Percentiles rank a stretch among this genome's conserved stretches.
These are phyloP conservation scores for Drosophila cardini DNA, from an alignment of 1,140 invertebrate genomes.

Conservation along the genomic window DNA sequence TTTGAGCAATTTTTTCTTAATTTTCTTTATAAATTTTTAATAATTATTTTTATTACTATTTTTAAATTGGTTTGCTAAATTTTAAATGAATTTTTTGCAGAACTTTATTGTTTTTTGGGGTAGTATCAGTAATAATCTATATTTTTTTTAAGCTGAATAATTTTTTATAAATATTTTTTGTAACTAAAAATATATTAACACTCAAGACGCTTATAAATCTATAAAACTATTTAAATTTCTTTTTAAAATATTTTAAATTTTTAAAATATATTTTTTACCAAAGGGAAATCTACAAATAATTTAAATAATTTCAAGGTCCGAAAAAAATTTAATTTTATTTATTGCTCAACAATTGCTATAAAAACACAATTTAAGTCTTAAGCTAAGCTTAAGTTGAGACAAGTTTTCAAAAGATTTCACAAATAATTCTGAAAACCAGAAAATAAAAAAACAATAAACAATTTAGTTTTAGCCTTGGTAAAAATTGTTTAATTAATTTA, in stretches of 20 bases:
- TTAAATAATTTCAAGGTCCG: slow-evolving; percentile 11
- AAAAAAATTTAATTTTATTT: neutral
- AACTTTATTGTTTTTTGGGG: too few species aligned
- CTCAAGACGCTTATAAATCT: too few species aligned
- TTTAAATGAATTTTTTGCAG: too few species aligned
- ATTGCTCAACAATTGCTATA: slow-evolving; percentile 28
- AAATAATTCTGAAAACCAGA: slow-evolving; percentile 24
- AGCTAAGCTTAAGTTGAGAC: neutral
- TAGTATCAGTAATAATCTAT: too few species aligned
- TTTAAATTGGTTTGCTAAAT: too few species aligned
- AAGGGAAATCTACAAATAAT: slow-evolving; percentile 4
- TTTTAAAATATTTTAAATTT: neutral
- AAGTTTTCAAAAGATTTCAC: neutral
- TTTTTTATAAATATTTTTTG: too few species aligned
- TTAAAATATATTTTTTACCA: neutral
- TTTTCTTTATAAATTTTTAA: too few species aligned
- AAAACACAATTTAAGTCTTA: slow-evolving; percentile 22
- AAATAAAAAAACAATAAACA: neutral
- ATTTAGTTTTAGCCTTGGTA: slow-evolving; percentile 26
- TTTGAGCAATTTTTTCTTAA: too few species aligned
- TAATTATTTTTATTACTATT: too few species aligned
- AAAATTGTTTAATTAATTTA: slow-evolving; percentile 57
- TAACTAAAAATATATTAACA: too few species aligned
- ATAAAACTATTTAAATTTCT: too few species aligned
- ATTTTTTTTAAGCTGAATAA: too few species aligned